Evolutionary conservation across 2,888 invertebrate species (phyloP).

Genomic region (Athalia circularis): DNA sequence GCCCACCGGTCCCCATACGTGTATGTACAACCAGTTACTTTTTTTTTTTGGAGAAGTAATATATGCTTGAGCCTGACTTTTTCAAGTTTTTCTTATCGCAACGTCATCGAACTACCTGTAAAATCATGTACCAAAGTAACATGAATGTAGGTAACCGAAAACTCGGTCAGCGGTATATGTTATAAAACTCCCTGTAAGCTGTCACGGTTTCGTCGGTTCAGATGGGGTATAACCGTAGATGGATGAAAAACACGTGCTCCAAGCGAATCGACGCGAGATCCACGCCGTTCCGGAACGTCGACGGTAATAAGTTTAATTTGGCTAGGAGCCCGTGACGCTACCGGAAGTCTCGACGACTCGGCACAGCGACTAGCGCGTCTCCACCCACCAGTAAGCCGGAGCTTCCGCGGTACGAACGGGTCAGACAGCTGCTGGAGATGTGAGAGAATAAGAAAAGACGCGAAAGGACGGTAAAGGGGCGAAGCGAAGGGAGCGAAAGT

Average conservation of each 20-base stretch:
- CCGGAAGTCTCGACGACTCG: slow-evolving; percentile 62
- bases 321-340: slow-evolving; percentile 48
- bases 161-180: too few relatives aligned
- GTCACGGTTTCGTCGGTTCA: too few relatives aligned
- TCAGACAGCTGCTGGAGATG: slow-evolving; percentile 53
- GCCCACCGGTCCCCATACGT: neutral
- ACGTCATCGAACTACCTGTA: too few relatives aligned
- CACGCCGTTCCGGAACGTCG: slow-evolving; percentile 28
- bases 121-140: too few relatives aligned
- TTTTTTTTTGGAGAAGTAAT: too few relatives aligned
- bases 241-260: slow-evolving; percentile 25
- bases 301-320: slow-evolving; percentile 42
- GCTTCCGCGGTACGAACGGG: slow-evolving; percentile 48
- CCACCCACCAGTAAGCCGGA: slow-evolving; percentile 54
- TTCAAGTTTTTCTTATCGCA: too few relatives aligned
- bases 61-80: too few relatives aligned
- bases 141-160: too few relatives aligned
- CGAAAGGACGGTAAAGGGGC: neutral
- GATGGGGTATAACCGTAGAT: neutral
- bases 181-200: too few relatives aligned
- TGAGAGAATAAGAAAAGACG: slow-evolving; percentile 26
- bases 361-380: slow-evolving; percentile 49
- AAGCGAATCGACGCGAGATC: slow-evolving; percentile 31
- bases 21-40: too few relatives aligned
- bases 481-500: slow-evolving; percentile 43